Conservation (phyloP, 2,888 invertebrate genomes). For the Pachymerium ferrugineum region DNA sequence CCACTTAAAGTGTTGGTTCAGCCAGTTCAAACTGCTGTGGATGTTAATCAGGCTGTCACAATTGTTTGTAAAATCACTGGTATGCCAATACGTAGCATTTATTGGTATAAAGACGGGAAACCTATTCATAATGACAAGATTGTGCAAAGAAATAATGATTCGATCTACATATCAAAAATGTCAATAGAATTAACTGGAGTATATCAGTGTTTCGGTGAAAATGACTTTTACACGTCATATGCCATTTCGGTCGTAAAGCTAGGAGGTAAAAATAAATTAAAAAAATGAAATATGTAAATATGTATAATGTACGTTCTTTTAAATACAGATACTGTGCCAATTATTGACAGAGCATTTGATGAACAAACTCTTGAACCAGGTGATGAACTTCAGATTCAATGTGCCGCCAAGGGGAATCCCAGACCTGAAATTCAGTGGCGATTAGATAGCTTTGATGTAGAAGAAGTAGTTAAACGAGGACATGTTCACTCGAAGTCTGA, state of each 20-base stretch:
- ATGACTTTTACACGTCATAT: background rate
- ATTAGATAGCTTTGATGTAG: background rate
- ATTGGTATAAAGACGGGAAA: conserved; percentile 28
- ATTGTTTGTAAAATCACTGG: conserved; percentile 2
- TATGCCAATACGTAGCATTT: background rate
- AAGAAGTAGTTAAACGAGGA: background rate
- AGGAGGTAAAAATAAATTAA: background rate
- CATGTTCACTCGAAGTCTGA: background rate
- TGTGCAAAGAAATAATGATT: background rate
- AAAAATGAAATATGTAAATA: background rate
- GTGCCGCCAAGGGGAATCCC: background rate
- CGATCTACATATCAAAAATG: background rate
- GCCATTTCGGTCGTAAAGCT: background rate
- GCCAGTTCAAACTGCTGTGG: background rate
- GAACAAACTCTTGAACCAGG: background rate
- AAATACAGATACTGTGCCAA: background rate
- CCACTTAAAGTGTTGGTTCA: background rate
- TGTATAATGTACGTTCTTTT: background rate
- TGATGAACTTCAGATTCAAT: background rate
- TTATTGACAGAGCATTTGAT: background rate
- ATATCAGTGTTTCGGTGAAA: conserved; percentile 27
- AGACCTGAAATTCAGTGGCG: background rate
- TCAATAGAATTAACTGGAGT: background rate
- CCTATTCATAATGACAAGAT: background rate
- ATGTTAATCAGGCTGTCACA: background rate